Evolutionary conservation across 1,140 invertebrate genomes (phyloP).

Genomic region (Phenacoccus solenopsis): DNA sequence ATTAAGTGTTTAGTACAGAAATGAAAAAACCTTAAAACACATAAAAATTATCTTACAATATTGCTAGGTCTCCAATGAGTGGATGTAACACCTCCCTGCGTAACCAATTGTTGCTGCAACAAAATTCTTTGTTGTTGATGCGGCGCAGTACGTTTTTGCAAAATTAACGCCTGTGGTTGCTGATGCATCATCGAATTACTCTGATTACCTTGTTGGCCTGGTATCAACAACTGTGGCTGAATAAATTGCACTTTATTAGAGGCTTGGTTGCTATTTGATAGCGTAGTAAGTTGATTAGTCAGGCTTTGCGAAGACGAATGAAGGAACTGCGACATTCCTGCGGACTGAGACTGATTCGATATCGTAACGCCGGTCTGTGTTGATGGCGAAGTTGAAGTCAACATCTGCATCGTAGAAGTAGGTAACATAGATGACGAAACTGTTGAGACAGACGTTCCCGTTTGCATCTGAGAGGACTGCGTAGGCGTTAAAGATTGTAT

Average conservation of each 20-base stretch:
- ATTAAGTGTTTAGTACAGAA: too few relatives aligned
- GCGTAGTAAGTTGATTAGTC: background rate
- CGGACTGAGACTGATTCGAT: background rate
- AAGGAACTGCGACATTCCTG: background rate
- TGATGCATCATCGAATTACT: conserved; percentile 15
- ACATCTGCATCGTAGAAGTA: background rate
- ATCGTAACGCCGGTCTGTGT: background rate
- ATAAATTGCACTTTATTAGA: background rate
- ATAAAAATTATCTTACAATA: background rate
- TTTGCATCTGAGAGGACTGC: background rate
- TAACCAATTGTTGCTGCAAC: background rate
- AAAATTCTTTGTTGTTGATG: conserved; percentile 2
- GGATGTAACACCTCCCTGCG: background rate
- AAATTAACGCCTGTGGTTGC: conserved; percentile 20
- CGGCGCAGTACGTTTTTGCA: background rate
- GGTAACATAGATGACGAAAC: background rate
- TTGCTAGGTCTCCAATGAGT: background rate
- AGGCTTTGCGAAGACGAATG: background rate
- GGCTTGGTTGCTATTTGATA: background rate
- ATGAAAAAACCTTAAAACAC: background rate
- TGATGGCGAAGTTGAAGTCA: background rate
- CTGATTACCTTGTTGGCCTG: background rate
- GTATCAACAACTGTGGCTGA: background rate
- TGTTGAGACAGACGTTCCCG: background rate
- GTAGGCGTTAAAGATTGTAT: background rate